Evolutionary conservation across 2,113 vertebrate genomes (phyloP), one percentile per base, ranked within the genome.

Genomic region (Oncorhynchus gorbuscha): DNA sequence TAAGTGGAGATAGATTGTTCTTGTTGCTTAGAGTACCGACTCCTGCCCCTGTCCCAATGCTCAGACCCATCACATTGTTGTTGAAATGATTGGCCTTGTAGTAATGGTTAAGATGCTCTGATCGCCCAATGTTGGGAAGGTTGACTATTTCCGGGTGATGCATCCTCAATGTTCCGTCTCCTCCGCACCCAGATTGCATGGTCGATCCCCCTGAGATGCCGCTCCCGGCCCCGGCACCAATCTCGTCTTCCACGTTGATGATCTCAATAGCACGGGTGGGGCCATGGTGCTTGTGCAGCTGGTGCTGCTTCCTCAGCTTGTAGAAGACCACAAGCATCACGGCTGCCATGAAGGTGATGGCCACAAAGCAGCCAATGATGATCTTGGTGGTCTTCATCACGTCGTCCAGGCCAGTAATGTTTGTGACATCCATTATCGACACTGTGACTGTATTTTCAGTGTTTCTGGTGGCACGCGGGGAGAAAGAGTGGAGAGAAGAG

Each of bases 341-440:
- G 1, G 97, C 97, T 3, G 96, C 97, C 96, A 98, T 97, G 89
- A 98, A 97, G 0, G 97, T 97, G 87, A 98, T 98, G 78, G 97
- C 97, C 81, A 98, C 96, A 32, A 98, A 98, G 89, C 96, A 98
- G 83, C 96, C 96, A 30, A 98, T 98, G 89, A 97, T 97, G 84
- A 98, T 98, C 87, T 97, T 98, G 61, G 96, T 98, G 70, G 96
- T 98, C 93, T 97, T 97, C 95, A 97, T 96, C 65, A 98, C 96
- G 72, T 97, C 97, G 59, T 97, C 96, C 45, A 97, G 87, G 81
- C 96, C 95, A 69, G 96, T 93, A 13, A 95, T 92, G 74, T 95
- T 94, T 2, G 95, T 94, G 79, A 95, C 94, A 75, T 95, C 94
- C 28, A 96, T 95, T 82, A 96, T 92, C 26, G 96, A 92, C 70